Conservation (phyloP, 2,888 invertebrate species). For the Andrena camellia region DNA sequence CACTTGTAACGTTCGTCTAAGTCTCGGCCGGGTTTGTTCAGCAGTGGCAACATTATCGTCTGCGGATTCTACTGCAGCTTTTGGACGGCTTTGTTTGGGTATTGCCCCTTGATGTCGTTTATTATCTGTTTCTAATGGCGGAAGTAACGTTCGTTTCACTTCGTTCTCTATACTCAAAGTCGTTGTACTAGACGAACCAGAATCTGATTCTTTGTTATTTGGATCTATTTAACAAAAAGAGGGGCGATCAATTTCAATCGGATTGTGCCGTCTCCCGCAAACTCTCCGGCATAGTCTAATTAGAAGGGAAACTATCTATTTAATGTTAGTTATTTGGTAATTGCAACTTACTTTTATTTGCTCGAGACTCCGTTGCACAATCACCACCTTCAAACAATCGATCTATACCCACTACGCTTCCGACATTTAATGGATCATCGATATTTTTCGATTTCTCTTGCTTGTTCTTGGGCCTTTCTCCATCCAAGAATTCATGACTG, state of each 20-base stretch:
- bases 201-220: slow-evolving; percentile 85
- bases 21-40: slow-evolving; percentile 80
- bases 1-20: slow-evolving; percentile 84
- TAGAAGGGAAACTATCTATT: not conserved
- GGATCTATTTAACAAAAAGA: slow-evolving; percentile 80
- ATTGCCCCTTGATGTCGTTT: slow-evolving; percentile 90
- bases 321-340: not conserved
- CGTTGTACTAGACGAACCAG: slow-evolving; percentile 86
- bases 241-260: not conserved
- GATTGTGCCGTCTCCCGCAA: not conserved
- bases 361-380: slow-evolving; percentile 79
- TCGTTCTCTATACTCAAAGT: slow-evolving; percentile 84
- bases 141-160: slow-evolving; percentile 86
- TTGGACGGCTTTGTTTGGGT: slow-evolving; percentile 89
- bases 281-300: not conserved
- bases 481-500: slow-evolving; percentile 81
- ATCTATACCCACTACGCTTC: slow-evolving; percentile 88
- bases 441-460: slow-evolving; percentile 76
- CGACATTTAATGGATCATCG: slow-evolving; percentile 81
- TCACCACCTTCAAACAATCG: slow-evolving; percentile 87
- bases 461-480: slow-evolving; percentile 77
- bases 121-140: slow-evolving; percentile 85
- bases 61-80: slow-evolving; percentile 59
- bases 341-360: slow-evolving; percentile 80
- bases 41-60: slow-evolving; percentile 55